Conservation (phyloP, 1,140 invertebrate genomes). For the Eciton burchellii region DNA sequence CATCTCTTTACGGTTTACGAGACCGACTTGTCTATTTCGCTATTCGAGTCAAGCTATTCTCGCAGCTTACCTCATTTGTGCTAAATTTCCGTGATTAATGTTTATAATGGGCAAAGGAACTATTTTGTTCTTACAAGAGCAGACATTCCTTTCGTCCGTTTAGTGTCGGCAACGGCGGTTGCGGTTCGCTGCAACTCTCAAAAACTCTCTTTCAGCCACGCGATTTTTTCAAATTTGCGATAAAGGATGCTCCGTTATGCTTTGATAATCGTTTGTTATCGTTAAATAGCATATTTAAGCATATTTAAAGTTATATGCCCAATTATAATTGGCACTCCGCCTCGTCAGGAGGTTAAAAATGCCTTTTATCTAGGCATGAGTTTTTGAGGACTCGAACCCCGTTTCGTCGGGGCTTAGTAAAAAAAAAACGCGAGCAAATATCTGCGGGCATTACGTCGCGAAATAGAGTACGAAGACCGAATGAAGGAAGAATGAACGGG, state of each 20-base stretch:
- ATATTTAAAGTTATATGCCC: too few relatives aligned
- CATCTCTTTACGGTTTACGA: constrained; percentile 9
- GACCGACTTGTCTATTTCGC: background rate
- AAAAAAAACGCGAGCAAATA: constrained; percentile 37
- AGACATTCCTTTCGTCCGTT: background rate
- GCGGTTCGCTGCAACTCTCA: background rate
- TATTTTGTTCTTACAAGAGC: background rate
- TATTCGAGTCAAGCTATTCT: background rate
- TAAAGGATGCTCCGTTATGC: too few relatives aligned
- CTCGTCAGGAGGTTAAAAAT: too few relatives aligned
- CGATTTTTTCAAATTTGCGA: too few relatives aligned
- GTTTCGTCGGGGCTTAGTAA: constrained; percentile 35
- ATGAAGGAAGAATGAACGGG: constrained; percentile 5
- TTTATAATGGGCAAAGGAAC: background rate
- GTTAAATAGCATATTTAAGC: too few relatives aligned
- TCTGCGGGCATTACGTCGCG: constrained; percentile 35
- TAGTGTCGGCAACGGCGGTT: background rate
- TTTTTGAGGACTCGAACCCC: constrained; percentile 38
- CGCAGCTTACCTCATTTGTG: background rate
- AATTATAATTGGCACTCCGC: too few relatives aligned
- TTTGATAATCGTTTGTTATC: too few relatives aligned
- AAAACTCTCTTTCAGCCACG: background rate
- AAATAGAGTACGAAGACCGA: background rate
- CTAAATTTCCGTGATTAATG: too few relatives aligned
- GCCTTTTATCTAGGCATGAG: background rate